Evolutionary conservation across 2,888 invertebrate species (phyloP).

Genomic region (Troides oblongomaculatus): DNA sequence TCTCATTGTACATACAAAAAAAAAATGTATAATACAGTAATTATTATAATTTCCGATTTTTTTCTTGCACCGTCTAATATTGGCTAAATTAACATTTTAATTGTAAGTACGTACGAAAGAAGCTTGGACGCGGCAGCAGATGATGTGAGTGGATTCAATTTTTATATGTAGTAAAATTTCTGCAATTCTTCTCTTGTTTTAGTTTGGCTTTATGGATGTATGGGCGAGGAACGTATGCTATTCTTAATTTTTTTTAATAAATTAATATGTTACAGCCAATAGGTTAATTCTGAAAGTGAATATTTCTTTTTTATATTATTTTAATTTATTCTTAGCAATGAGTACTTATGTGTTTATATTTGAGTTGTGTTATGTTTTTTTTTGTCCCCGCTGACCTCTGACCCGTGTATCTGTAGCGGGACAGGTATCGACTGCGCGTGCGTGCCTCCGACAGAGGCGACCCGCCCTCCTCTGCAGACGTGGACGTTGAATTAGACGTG

Average conservation of each 20-base stretch:
- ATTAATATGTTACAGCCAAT: slow-evolving; percentile 49
- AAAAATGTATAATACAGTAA: slow-evolving; percentile 75
- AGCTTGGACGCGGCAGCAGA: slow-evolving; percentile 57
- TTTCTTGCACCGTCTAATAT: slow-evolving; percentile 84
- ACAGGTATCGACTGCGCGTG: slow-evolving; percentile 97
- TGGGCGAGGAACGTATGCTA: slow-evolving; percentile 59
- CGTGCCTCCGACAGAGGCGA: slow-evolving; percentile 97
- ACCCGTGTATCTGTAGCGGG: slow-evolving; percentile 93
- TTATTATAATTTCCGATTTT: slow-evolving; percentile 84
- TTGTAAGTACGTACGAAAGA: slow-evolving; percentile 70
- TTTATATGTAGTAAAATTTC: slow-evolving; percentile 50
- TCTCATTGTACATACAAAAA: slow-evolving; percentile 72
- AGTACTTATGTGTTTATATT: slow-evolving; percentile 77
- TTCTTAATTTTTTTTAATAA: slow-evolving; percentile 37
- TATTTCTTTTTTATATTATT: slow-evolving; percentile 64
- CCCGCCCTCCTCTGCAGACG: slow-evolving; percentile 95
- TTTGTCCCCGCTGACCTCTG: slow-evolving; percentile 85
- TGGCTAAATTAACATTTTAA: slow-evolving; percentile 86
- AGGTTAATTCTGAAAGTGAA: slow-evolving; percentile 60
- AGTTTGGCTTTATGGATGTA: slow-evolving; percentile 72
- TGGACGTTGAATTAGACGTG: slow-evolving; percentile 98
- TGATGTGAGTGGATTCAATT: slow-evolving; percentile 56
- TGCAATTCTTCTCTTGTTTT: slow-evolving; percentile 64
- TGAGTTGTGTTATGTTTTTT: slow-evolving; percentile 80
- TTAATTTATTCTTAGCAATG: slow-evolving; percentile 73